phyloP scores from a whole-genome alignment of 92 coral and sea anemone species.

The Palythoa grandiflora region DNA sequence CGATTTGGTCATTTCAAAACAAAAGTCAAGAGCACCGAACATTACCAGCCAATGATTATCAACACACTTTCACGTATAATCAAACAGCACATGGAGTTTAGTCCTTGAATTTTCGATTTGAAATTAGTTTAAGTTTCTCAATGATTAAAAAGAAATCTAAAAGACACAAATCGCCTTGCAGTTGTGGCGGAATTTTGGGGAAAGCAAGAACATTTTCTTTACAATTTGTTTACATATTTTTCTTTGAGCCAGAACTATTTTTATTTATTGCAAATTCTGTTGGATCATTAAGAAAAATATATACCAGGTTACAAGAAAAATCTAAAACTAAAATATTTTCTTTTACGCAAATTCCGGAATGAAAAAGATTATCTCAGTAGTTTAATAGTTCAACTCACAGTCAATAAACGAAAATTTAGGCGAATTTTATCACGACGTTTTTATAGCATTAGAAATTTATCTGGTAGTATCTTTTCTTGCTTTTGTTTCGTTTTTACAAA shows the following conservation, averaged over 20 bases:
- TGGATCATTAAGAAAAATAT: constrained; percentile 47
- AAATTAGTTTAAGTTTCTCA: background rate
- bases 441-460: background rate
- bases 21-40: constrained; percentile 27
- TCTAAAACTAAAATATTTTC: background rate
- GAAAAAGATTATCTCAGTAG: background rate
- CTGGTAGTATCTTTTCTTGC: background rate
- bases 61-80: background rate
- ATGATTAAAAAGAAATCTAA: background rate
- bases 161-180: background rate
- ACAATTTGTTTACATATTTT: constrained; percentile 40
- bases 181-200: background rate
- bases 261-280: constrained; percentile 42
- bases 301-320: constrained; percentile 33
- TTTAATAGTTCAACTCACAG: background rate
- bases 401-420: background rate
- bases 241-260: constrained; percentile 35
- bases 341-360: background rate
- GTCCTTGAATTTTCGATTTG: background rate
- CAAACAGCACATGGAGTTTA: background rate
- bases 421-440: background rate
- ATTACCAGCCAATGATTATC: constrained; percentile 26
- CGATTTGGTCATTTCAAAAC: constrained; percentile 54
- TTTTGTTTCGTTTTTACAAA: constrained; percentile 20
- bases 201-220: background rate